Percentiles rank a stretch among this genome's conserved stretches.
These are phyloP conservation scores for Danaus chrysippus DNA, from an alignment of 2,888 invertebrate genomes.

Conservation along the genomic window DNA sequence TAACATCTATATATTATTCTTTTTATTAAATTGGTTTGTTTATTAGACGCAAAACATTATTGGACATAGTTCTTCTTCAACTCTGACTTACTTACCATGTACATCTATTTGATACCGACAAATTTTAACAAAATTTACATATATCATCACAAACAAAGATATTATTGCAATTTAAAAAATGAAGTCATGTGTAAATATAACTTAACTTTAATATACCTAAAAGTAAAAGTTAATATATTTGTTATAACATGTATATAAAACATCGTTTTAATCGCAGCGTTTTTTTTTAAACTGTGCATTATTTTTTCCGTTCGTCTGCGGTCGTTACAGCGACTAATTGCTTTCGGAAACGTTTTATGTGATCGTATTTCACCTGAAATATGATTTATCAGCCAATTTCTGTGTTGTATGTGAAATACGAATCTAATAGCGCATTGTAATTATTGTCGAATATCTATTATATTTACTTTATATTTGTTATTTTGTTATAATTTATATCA, in stretches of 20 bases:
- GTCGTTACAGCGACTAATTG: slow-evolving; percentile 75
- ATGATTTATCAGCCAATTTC: slow-evolving; percentile 62
- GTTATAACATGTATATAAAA: background rate
- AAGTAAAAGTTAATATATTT: background rate
- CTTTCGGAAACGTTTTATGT: slow-evolving; percentile 77
- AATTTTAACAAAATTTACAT: too few relatives aligned
- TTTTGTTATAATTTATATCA: background rate
- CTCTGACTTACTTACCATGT: too few relatives aligned
- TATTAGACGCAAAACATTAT: too few relatives aligned
- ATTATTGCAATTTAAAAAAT: too few relatives aligned
- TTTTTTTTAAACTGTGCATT: slow-evolving; percentile 28
- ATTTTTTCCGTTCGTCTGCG: slow-evolving; percentile 62
- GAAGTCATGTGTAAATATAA: too few relatives aligned
- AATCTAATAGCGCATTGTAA: slow-evolving; percentile 30
- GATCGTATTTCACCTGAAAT: slow-evolving; percentile 75
- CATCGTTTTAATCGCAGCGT: slow-evolving; percentile 19
- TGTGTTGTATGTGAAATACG: slow-evolving; percentile 48
- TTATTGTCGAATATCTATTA: slow-evolving; percentile 22
- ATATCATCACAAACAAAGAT: too few relatives aligned
- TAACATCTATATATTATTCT: too few relatives aligned
- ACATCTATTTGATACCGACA: too few relatives aligned
- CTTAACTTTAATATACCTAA: background rate
- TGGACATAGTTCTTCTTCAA: too few relatives aligned
- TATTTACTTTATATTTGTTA: background rate
- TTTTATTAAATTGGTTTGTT: too few relatives aligned